Evolutionary conservation across 1,140 invertebrate species (phyloP).

Genomic region (Bradysia coprophila): DNA sequence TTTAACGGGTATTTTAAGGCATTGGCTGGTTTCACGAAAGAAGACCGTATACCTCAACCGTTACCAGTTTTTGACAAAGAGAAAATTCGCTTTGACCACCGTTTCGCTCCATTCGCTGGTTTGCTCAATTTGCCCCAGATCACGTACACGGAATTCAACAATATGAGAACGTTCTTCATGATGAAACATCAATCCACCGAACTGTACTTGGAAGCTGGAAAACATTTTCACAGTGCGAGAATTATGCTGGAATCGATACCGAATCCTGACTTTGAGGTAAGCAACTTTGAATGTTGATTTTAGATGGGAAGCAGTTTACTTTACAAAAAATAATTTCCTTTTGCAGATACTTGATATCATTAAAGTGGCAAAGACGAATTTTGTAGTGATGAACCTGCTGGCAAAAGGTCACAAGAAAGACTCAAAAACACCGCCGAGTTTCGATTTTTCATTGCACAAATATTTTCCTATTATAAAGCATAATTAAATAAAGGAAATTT

Average conservation of each 20-base stretch:
- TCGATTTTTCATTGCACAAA: constrained; percentile 75
- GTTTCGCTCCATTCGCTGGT: constrained; percentile 74
- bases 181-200: constrained; percentile 12
- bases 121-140: constrained; percentile 80
- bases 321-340: constrained; percentile 5
- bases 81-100: constrained; percentile 82
- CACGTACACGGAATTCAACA: constrained; percentile 66
- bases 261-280: constrained; percentile 50
- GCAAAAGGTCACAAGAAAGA: constrained; percentile 81
- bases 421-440: constrained; percentile 62
- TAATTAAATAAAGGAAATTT: too few relatives aligned
- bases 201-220: constrained; percentile 64
- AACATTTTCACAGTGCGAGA: constrained; percentile 82
- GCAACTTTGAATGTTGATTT: too few relatives aligned
- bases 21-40: constrained; percentile 33
- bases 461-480: constrained; percentile 84
- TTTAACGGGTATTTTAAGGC: constrained; percentile 87
- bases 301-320: too few relatives aligned
- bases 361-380: constrained; percentile 86
- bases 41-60: constrained; percentile 48
- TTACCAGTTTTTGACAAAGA: constrained; percentile 81
- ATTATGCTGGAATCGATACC: constrained; percentile 62
- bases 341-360: constrained; percentile 63
- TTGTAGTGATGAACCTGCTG: constrained; percentile 81
- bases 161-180: constrained; percentile 31